These are phyloP conservation scores for Pheosia tremula DNA, from an alignment of 2,888 invertebrate species.

Conservation along the genomic window DNA sequence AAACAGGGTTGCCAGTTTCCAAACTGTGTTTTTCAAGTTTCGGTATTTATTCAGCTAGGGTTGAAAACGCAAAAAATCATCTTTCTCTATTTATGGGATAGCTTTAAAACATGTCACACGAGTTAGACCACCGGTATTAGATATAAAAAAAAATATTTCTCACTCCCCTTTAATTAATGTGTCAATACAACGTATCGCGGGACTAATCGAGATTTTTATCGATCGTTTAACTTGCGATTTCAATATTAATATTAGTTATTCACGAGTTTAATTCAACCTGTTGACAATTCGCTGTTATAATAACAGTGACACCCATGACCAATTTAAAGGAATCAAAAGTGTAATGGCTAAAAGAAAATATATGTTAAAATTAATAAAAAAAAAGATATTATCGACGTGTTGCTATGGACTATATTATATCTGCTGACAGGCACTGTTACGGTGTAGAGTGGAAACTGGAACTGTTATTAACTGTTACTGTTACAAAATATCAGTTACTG, in stretches of 20 bases:
- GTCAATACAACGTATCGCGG: conserved; percentile 62
- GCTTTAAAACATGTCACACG: conserved; percentile 80
- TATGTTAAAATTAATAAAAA: conserved; percentile 25
- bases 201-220: conserved; percentile 51
- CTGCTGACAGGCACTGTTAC: conserved; percentile 17
- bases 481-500: background rate
- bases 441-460: background rate
- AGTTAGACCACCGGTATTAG: conserved; percentile 80
- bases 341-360: conserved; percentile 32
- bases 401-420: conserved; percentile 54
- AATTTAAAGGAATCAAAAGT: conserved; percentile 33
- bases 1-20: too few relatives aligned
- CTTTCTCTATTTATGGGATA: conserved; percentile 58
- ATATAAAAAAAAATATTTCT: conserved; percentile 52
- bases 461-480: background rate
- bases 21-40: background rate
- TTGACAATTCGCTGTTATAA: conserved; percentile 5
- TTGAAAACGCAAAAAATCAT: conserved; percentile 24
- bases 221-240: conserved; percentile 36
- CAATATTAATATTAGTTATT: conserved; percentile 11
- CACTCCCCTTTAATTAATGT: conserved; percentile 49
- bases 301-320: conserved; percentile 6
- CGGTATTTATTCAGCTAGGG: conserved; percentile 22
- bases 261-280: conserved; percentile 9
- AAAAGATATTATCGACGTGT: conserved; percentile 53